Conservation (phyloP, 1,140 invertebrate species). For the Drosophila nebulosa region DNA sequence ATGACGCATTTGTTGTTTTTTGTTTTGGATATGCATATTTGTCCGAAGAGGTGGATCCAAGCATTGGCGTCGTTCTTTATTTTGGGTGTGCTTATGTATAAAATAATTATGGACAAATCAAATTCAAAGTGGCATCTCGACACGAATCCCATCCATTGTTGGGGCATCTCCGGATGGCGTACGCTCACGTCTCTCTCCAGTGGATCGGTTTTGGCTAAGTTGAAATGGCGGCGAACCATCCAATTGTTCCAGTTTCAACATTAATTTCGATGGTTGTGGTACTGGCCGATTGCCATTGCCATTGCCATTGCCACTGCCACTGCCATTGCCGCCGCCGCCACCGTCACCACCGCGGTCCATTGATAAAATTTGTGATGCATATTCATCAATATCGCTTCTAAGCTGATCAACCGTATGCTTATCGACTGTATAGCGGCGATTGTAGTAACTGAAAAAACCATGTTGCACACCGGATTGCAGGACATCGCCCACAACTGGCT, state of each 20-base stretch:
- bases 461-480: constrained; percentile 33
- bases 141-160: constrained; percentile 21
- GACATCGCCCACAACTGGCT: constrained; percentile 55
- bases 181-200: constrained; percentile 43
- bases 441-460: constrained; percentile 41
- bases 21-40: neutral
- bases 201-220: neutral
- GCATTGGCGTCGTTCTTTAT: neutral
- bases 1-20: neutral
- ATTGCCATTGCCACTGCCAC: neutral
- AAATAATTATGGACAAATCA: neutral
- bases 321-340: neutral
- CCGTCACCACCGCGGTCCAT: neutral
- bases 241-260: constrained; percentile 56
- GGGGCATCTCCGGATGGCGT: constrained; percentile 50
- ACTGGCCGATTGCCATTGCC: neutral
- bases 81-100: neutral
- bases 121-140: neutral
- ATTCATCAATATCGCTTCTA: constrained; percentile 54
- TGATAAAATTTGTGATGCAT: constrained; percentile 48
- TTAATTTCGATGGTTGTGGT: constrained; percentile 50
- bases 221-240: constrained; percentile 42
- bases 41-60: neutral
- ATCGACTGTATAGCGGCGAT: constrained; percentile 41
- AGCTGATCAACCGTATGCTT: constrained; percentile 48